Evolutionary conservation across 2,113 vertebrate genomes (phyloP).

Genomic region (Clarias macrocephalus): DNA sequence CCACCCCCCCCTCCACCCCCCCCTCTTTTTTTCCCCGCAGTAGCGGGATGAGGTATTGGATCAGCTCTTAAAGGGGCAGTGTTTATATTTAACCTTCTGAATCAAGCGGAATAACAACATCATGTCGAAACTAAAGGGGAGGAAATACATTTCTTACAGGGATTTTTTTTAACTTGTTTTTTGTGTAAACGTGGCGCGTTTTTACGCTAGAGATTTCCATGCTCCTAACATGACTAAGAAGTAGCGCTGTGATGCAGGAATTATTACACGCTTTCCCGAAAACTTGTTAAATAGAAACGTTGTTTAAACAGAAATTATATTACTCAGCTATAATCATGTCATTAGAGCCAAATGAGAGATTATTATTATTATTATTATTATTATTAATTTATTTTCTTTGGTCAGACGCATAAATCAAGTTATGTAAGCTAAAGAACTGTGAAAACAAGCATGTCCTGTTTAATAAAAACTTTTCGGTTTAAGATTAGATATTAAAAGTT

Average conservation of each 20-base stretch:
- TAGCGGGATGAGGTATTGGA: slow-evolving; percentile 55
- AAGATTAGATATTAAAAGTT: not conserved
- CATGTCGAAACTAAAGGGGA: not conserved
- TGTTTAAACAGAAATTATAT: not conserved
- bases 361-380: not conserved
- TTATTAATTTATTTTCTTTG: no score
- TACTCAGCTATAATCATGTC: not conserved
- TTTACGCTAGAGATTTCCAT: not conserved
- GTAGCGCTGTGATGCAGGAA: not conserved
- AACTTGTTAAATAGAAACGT: not conserved
- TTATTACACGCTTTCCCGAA: not conserved
- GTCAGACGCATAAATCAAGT: not conserved
- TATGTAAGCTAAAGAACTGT: not conserved
- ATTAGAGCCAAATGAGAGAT: not conserved
- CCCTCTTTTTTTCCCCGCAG: not conserved
- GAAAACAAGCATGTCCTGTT: not conserved
- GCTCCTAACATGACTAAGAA: not conserved
- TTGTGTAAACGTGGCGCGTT: not conserved
- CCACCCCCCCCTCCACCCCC: not conserved
- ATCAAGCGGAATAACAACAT: not conserved
- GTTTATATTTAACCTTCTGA: not conserved
- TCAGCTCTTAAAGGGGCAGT: slow-evolving; percentile 31
- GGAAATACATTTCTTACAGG: not conserved
- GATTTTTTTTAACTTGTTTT: not conserved
- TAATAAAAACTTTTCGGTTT: not conserved